These are phyloP conservation scores for Nipponia nippon DNA, from an alignment of 2,113 vertebrate genomes.

Conservation along the genomic window DNA sequence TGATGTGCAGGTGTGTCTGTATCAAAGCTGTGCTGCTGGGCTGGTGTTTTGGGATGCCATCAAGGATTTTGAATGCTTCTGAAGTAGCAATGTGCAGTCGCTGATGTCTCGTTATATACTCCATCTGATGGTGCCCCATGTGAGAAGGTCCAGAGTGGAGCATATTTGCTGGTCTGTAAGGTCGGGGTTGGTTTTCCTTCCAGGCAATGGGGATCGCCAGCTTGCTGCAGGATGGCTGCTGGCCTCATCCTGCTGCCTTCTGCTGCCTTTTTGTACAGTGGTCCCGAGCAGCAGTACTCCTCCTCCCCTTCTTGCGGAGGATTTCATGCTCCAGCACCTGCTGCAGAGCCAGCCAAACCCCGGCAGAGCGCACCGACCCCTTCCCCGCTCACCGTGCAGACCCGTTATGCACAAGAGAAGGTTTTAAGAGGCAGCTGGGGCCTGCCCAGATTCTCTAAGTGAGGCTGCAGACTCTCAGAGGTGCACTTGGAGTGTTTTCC, in stretches of 20 bases:
- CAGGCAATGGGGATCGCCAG: neutral
- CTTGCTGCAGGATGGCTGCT: accelerated
- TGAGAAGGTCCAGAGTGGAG: neutral
- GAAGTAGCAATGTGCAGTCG: accelerated
- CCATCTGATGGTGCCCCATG: accelerated
- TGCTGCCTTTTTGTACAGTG: accelerated
- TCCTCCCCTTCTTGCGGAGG: neutral
- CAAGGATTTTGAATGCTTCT: neutral
- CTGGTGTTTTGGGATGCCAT: neutral
- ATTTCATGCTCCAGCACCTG: neutral
- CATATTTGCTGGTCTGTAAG: accelerated
- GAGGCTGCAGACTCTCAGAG: neutral
- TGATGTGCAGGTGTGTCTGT: accelerated
- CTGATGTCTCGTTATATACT: accelerated
- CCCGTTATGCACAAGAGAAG: neutral
- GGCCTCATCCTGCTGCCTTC: neutral
- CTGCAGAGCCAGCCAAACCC: neutral
- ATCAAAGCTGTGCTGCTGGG: neutral
- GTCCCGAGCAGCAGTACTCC: neutral
- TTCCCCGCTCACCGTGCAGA: neutral
- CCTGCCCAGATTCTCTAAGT: neutral
- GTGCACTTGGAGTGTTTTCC: neutral
- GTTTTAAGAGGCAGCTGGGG: neutral
- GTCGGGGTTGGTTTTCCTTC: neutral
- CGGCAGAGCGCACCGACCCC: accelerated